Percentiles rank a stretch among this genome's conserved stretches.
phyloP scores from a whole-genome alignment of 2,113 vertebrate genomes.

The Nerophis ophidion region DNA sequence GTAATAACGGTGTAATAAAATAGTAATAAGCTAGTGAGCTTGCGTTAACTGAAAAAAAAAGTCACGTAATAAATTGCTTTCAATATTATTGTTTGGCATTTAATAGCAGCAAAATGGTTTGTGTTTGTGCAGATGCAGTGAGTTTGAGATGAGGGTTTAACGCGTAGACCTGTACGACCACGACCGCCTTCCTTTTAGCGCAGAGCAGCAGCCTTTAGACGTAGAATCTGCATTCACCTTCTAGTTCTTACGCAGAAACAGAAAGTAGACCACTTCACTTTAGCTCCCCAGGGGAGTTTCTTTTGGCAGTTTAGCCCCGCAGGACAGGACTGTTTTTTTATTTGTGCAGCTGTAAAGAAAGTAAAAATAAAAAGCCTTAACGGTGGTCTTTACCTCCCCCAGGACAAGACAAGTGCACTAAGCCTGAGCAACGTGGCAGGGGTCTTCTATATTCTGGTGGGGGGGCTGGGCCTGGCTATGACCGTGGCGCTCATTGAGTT shows the following conservation, averaged over 20 bases:
- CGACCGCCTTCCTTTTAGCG: slow-evolving; percentile 73
- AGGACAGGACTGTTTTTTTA: slow-evolving; percentile 16
- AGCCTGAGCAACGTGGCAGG: slow-evolving; percentile 99
- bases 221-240: slow-evolving; percentile 64
- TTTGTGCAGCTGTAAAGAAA: slow-evolving; percentile 8
- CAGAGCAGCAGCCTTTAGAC: slow-evolving; percentile 25
- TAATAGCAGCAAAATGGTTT: slow-evolving; percentile 85
- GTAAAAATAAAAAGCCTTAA: slow-evolving; percentile 43
- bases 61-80: slow-evolving; percentile 55
- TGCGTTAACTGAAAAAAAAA: slow-evolving; percentile 1
- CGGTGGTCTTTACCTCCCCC: slow-evolving; percentile 78
- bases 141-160: slow-evolving; percentile 53
- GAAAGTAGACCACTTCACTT: slow-evolving; percentile 23
- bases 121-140: slow-evolving; percentile 49
- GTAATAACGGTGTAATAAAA: not conserved
- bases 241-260: slow-evolving; percentile 36
- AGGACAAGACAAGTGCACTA: slow-evolving; percentile 99
- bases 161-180: slow-evolving; percentile 78
- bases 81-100: slow-evolving; percentile 58
- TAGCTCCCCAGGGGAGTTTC: slow-evolving; percentile 7
- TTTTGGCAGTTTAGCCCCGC: slow-evolving; percentile 14
- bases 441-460: slow-evolving; percentile 99
- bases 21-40: not conserved
- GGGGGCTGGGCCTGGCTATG: slow-evolving; percentile 97
- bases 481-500: slow-evolving; percentile 99